These are phyloP conservation scores for Argya squamiceps DNA, from an alignment of 2,797 vertebrate genomes.

Conservation along the genomic window DNA sequence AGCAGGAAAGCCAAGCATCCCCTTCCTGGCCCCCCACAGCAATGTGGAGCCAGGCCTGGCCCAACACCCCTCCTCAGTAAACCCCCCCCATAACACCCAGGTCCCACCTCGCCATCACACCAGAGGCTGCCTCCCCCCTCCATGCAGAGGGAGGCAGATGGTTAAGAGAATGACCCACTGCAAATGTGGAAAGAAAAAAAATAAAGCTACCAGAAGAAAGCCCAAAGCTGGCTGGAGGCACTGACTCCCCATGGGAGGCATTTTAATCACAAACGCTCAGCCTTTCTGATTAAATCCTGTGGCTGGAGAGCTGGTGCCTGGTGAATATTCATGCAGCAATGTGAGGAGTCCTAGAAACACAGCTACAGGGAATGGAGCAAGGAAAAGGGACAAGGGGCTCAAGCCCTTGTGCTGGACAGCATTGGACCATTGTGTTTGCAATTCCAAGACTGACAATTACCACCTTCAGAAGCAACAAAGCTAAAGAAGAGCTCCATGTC, in stretches of 20 bases:
- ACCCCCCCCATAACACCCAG: neutral
- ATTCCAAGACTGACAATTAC: neutral
- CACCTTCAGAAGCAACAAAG: neutral
- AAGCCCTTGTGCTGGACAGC: neutral
- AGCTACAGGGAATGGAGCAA: neutral
- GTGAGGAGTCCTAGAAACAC: neutral
- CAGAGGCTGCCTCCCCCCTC: neutral
- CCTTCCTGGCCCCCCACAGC: neutral
- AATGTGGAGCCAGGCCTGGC: neutral
- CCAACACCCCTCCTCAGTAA: neutral
- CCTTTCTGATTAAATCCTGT: conserved; percentile 61
- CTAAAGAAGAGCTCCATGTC: neutral
- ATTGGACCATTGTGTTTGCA: neutral
- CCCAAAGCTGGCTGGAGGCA: conserved; percentile 53
- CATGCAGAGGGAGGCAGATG: conserved; percentile 40
- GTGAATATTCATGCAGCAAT: conserved; percentile 58
- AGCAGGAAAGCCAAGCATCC: neutral
- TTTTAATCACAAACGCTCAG: conserved; percentile 54
- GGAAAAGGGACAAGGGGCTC: neutral
- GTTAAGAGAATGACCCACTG: conserved; percentile 25
- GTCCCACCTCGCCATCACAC: neutral
- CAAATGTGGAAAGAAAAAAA: neutral
- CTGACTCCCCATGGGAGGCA: conserved; percentile 38
- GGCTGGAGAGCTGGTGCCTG: conserved; percentile 30
- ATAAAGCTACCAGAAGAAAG: conserved; percentile 33